These are phyloP conservation scores for Lepidochitona cinerea DNA, from an alignment of 2,888 invertebrate genomes.

Conservation along the genomic window DNA sequence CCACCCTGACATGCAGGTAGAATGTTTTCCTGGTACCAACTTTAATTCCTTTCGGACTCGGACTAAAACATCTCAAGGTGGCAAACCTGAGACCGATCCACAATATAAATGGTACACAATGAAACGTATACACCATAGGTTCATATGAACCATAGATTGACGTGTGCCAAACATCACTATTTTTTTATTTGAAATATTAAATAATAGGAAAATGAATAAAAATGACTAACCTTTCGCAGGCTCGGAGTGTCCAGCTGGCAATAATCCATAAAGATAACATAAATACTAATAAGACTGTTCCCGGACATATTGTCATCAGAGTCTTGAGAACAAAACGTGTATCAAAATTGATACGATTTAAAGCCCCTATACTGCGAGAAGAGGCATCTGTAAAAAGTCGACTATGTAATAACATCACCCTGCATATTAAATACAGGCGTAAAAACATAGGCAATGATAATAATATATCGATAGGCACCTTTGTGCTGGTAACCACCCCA, in stretches of 20 bases:
- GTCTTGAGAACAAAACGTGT: conserved; percentile 95
- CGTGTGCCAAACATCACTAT: too few relatives aligned
- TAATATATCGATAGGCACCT: conserved; percentile 82
- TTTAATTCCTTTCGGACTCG: too few relatives aligned
- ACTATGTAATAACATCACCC: conserved; percentile 99
- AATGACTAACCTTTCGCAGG: conserved; percentile 90
- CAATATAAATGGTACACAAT: too few relatives aligned
- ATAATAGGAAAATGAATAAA: background rate
- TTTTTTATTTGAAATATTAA: too few relatives aligned
- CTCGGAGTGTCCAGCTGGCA: conserved; percentile 98
- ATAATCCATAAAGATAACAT: conserved; percentile 99
- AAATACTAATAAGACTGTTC: conserved; percentile 98
- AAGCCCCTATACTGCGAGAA: conserved; percentile 82
- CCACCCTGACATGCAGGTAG: too few relatives aligned
- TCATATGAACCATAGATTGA: too few relatives aligned
- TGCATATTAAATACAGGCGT: conserved; percentile 98
- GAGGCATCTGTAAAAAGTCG: conserved; percentile 99
- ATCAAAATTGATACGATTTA: conserved; percentile 79
- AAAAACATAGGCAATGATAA: conserved; percentile 99
- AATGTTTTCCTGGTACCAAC: too few relatives aligned
- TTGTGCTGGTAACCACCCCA: conserved; percentile 35
- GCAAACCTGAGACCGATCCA: too few relatives aligned
- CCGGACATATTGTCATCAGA: conserved; percentile 99
- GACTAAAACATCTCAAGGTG: too few relatives aligned
- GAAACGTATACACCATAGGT: too few relatives aligned